A percentile compares a stretch with the other conserved stretches of the same genome.
Evolutionary conservation across 2,888 invertebrate genomes (phyloP).

Genomic region (Bombylius major): DNA sequence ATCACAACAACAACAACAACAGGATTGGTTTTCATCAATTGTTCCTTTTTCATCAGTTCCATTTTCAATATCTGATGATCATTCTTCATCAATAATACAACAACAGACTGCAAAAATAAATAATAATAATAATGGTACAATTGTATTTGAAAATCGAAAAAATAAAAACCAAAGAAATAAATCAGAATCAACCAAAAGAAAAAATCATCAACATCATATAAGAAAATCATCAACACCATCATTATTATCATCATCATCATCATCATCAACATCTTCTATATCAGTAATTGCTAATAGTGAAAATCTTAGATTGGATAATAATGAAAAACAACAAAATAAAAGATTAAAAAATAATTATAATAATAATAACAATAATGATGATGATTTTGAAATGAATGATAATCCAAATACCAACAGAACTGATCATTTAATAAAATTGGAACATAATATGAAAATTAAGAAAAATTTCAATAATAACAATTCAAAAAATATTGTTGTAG

Average conservation of each 20-base stretch:
- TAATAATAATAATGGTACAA: slow-evolving; percentile 5
- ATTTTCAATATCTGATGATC: background rate
- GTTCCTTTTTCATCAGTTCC: background rate
- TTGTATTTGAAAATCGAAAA: background rate
- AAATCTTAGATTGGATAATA: too few species aligned
- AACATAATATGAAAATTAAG: background rate
- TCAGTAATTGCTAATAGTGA: too few species aligned
- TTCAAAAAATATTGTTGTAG: slow-evolving; percentile 3
- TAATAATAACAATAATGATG: background rate
- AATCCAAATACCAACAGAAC: background rate
- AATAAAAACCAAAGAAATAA: slow-evolving; percentile 10
- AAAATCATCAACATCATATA: background rate
- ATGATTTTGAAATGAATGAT: background rate
- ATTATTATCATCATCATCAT: too few species aligned
- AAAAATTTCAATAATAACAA: background rate
- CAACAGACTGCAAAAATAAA: background rate
- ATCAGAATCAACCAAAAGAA: slow-evolving; percentile 6
- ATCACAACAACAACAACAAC: background rate
- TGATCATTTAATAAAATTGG: too few species aligned
- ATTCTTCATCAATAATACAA: background rate
- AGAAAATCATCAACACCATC: background rate
- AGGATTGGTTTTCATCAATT: background rate
- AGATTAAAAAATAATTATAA: background rate
- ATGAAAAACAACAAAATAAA: too few species aligned
- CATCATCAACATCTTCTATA: too few species aligned